phyloP scores from a whole-genome alignment of 2,888 invertebrate genomes.

The Cremastobaeus sp. region DNA sequence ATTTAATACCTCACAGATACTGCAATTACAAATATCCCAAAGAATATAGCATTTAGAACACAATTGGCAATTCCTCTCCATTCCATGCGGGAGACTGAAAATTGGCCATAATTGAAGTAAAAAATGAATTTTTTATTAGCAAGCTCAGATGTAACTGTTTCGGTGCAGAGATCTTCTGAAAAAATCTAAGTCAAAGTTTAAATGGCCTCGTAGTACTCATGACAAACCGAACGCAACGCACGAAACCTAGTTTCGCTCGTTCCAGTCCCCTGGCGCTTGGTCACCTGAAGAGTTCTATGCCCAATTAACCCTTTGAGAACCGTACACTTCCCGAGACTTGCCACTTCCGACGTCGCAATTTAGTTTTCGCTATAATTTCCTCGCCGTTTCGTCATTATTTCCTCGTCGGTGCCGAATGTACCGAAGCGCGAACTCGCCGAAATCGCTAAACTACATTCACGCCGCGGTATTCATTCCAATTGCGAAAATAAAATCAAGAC shows the following conservation, averaged over 20 bases:
- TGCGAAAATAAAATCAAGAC: conserved; percentile 52
- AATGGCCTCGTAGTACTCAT: conserved; percentile 43
- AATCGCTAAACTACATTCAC: conserved; percentile 46
- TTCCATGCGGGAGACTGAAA: too few species aligned
- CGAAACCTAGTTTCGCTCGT: conserved; percentile 71
- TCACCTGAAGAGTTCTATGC: conserved; percentile 75
- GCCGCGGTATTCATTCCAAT: conserved; percentile 41
- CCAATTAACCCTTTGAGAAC: conserved; percentile 78
- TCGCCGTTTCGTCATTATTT: conserved; percentile 62
- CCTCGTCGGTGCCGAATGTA: conserved; percentile 55
- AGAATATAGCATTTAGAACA: too few species aligned
- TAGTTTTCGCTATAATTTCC: conserved; percentile 70
- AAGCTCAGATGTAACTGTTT: too few species aligned
- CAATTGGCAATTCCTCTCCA: too few species aligned
- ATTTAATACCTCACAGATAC: too few species aligned
- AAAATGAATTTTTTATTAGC: too few species aligned
- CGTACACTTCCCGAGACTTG: conserved; percentile 72
- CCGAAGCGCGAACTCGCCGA: conserved; percentile 59
- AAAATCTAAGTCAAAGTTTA: conserved; percentile 39
- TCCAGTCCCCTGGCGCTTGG: conserved; percentile 76
- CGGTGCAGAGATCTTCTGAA: not conserved
- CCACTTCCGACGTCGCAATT: conserved; percentile 75
- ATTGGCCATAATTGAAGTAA: too few species aligned
- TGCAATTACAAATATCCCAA: too few species aligned
- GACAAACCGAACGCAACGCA: conserved; percentile 55